A percentile compares a stretch with the other conserved stretches of the same genome.
phyloP scores from a whole-genome alignment of 2,797 vertebrate species.

The Fringilla coelebs region DNA sequence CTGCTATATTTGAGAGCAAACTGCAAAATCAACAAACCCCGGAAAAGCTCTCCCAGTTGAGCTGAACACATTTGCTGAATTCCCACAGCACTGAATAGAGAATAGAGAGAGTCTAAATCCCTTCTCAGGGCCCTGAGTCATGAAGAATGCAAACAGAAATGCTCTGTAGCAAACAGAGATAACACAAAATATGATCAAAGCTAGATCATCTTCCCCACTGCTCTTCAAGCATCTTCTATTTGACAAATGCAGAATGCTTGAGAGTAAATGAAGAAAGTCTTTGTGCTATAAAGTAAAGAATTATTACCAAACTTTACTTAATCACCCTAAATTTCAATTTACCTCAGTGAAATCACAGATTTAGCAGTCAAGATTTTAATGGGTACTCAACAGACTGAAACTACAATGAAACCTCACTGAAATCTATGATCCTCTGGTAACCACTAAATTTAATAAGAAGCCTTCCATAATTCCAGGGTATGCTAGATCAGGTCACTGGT shows the following conservation, averaged over 20 bases:
- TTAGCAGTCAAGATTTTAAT: neutral
- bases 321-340: neutral
- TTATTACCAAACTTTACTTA: neutral
- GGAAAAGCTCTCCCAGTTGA: neutral
- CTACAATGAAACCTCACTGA: neutral
- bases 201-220: neutral
- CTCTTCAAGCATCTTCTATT: neutral
- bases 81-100: neutral
- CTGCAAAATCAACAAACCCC: neutral
- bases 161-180: neutral
- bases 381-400: neutral
- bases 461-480: neutral
- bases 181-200: neutral
- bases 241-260: neutral
- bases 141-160: slow-evolving; percentile 5
- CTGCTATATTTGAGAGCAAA: neutral
- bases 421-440: neutral
- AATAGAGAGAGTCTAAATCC: neutral
- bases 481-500: neutral
- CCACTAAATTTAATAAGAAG: neutral
- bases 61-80: neutral
- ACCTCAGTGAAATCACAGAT: neutral
- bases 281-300: neutral
- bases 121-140: neutral
- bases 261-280: neutral